Evolutionary conservation across 2,888 invertebrate species (phyloP).

Genomic region (Amphipoea lucens): DNA sequence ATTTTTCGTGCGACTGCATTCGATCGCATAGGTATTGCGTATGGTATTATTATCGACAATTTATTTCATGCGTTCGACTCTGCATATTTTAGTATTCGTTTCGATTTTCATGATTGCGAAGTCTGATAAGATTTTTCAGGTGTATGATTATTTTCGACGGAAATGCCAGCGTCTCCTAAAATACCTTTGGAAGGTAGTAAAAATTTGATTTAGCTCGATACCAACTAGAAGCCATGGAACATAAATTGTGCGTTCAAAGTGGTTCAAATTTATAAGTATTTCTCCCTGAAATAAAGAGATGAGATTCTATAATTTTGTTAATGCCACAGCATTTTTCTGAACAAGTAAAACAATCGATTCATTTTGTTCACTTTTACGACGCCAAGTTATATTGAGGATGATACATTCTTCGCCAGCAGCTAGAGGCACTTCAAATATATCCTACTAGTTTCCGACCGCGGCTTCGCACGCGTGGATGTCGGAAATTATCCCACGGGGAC

Average conservation of each 20-base stretch:
- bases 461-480: no score
- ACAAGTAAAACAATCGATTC: no score
- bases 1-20: constrained; percentile 86
- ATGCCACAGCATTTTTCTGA: neutral
- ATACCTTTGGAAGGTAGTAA: neutral
- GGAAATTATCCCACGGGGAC: no score
- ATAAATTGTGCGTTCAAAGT: neutral
- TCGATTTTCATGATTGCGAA: constrained; percentile 40
- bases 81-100: constrained; percentile 54
- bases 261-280: no score
- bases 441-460: neutral
- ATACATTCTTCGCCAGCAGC: neutral
- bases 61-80: constrained; percentile 72
- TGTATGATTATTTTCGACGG: neutral
- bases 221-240: neutral
- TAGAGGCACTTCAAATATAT: neutral
- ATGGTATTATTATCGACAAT: constrained; percentile 78
- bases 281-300: neutral
- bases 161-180: neutral
- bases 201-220: neutral
- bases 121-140: constrained; percentile 25
- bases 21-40: constrained; percentile 78
- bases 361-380: neutral
- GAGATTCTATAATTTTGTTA: neutral
- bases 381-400: no score